A percentile compares a stretch with the other conserved stretches of the same genome.
Evolutionary conservation across 2,797 vertebrate genomes (phyloP).

Genomic region (Phyllotis vaccarum): DNA sequence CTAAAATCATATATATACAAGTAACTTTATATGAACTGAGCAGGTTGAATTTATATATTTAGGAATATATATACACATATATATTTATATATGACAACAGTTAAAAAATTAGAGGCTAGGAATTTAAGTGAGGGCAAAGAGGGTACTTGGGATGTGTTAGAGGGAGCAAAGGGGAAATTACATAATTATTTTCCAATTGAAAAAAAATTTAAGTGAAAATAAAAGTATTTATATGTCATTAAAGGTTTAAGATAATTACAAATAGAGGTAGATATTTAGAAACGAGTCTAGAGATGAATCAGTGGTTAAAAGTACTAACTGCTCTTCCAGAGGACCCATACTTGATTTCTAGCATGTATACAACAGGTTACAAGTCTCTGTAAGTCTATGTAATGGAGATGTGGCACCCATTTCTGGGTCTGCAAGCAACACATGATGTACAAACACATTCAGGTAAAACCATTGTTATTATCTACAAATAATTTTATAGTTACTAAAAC

Average conservation of each 20-base stretch:
- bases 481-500: background rate
- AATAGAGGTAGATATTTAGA: background rate
- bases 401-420: background rate
- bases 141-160: background rate
- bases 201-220: background rate
- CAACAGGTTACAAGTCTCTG: background rate
- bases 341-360: background rate
- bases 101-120: background rate
- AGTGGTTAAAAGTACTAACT: background rate
- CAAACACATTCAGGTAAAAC: background rate
- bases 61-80: background rate
- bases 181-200: background rate
- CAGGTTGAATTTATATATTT: background rate
- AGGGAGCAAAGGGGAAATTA: background rate
- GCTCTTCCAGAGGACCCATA: background rate
- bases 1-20: background rate
- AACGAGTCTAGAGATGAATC: background rate
- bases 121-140: background rate
- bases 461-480: background rate
- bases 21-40: background rate
- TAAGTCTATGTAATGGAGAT: background rate
- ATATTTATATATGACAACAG: no score
- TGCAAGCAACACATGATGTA: background rate
- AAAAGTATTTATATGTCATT: background rate
- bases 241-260: background rate